These are phyloP conservation scores for Spodoptera littoralis DNA, from an alignment of 2,888 invertebrate species.

Conservation along the genomic window DNA sequence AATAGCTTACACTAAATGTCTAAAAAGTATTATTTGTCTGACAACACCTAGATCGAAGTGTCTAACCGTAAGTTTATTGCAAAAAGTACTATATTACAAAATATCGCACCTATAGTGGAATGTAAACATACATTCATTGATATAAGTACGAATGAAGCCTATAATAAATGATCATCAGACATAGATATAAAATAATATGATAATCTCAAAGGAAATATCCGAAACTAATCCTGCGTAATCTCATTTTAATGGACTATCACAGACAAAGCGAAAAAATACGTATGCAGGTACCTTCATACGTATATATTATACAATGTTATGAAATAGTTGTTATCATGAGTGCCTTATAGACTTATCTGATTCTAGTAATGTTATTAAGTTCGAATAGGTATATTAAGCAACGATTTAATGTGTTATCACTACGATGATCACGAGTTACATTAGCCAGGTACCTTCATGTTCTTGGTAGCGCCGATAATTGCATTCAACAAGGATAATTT, in stretches of 20 bases:
- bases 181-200: too few species aligned
- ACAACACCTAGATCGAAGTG: constrained; percentile 12
- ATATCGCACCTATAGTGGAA: too few species aligned
- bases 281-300: not conserved
- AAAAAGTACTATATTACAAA: too few species aligned
- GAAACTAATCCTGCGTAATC: too few species aligned
- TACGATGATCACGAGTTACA: constrained; percentile 10
- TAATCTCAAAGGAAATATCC: too few species aligned
- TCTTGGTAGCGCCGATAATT: constrained; percentile 27
- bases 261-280: too few species aligned
- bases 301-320: constrained; percentile 3
- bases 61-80: too few species aligned
- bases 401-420: constrained; percentile 5
- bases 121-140: too few species aligned
- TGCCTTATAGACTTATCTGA: constrained; percentile 26
- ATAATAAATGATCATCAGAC: too few species aligned
- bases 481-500: constrained; percentile 32
- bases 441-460: constrained; percentile 15
- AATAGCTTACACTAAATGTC: constrained; percentile 20
- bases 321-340: constrained; percentile 30
- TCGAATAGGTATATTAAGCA: constrained; percentile 14
- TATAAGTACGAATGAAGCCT: too few species aligned
- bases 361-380: constrained; percentile 8
- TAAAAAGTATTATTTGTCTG: constrained; percentile 16
- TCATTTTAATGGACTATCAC: too few species aligned